Evolutionary conservation across 2,888 invertebrate genomes (phyloP).

Genomic region (Eueremaeus valkanovi): DNA sequence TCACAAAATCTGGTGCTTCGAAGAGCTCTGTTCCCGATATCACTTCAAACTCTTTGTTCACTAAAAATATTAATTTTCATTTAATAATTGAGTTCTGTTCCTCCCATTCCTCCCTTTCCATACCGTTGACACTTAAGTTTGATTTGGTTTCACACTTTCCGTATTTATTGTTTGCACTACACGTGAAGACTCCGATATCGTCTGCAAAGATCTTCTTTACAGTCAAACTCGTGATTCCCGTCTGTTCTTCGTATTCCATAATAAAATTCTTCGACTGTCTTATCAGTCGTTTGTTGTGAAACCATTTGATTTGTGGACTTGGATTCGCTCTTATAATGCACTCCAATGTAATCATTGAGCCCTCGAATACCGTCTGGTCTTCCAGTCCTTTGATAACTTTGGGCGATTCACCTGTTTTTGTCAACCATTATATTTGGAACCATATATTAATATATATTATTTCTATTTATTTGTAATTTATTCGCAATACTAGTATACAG

Average conservation of each 20-base stretch:
- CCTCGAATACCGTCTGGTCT: conserved; percentile 83
- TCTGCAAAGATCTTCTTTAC: conserved; percentile 58
- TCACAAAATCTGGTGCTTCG: conserved; percentile 45
- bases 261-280: conserved; percentile 45
- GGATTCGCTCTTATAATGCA: conserved; percentile 61
- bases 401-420: conserved; percentile 60
- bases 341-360: conserved; percentile 83
- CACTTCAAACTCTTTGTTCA: conserved; percentile 44
- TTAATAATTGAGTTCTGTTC: background rate
- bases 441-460: too few species aligned
- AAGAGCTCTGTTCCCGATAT: conserved; percentile 45
- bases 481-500: too few species aligned
- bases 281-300: conserved; percentile 50
- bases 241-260: conserved; percentile 40
- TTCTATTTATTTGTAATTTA: too few species aligned
- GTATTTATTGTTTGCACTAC: conserved; percentile 76
- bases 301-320: conserved; percentile 50
- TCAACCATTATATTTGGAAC: too few species aligned
- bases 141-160: conserved; percentile 81
- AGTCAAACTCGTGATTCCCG: conserved; percentile 44
- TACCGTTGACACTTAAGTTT: conserved; percentile 47
- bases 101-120: background rate
- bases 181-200: conserved; percentile 84
- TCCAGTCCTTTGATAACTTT: conserved; percentile 74
- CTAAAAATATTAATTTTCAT: background rate